These are phyloP conservation scores for Coremacera marginata DNA, from an alignment of 2,888 invertebrate species.

Conservation along the genomic window DNA sequence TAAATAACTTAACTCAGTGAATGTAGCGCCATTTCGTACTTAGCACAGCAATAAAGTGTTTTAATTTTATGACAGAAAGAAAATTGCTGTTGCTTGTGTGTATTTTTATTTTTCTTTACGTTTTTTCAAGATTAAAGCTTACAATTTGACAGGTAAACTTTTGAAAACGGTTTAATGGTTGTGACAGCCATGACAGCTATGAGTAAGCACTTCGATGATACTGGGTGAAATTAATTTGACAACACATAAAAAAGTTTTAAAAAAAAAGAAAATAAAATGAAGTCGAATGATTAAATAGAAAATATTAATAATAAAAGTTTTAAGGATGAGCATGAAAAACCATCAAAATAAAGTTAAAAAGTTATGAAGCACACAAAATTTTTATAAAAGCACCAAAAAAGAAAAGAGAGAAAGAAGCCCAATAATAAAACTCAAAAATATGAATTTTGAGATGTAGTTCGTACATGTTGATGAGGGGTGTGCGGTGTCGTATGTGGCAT, in stretches of 20 bases:
- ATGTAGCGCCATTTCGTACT: slow-evolving; percentile 28
- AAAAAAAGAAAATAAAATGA: background rate
- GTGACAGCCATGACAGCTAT: slow-evolving; percentile 9
- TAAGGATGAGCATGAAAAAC: background rate
- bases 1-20: slow-evolving; percentile 45
- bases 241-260: background rate
- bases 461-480: slow-evolving; percentile 49
- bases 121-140: slow-evolving; percentile 30
- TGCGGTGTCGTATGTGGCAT: slow-evolving; percentile 50
- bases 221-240: slow-evolving; percentile 7
- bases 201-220: background rate
- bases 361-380: slow-evolving; percentile 1
- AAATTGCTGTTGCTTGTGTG: background rate
- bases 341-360: slow-evolving; percentile 5
- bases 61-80: slow-evolving; percentile 38
- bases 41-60: slow-evolving; percentile 21
- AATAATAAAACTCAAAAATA: slow-evolving; percentile 30
- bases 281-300: background rate
- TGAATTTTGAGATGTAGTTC: slow-evolving; percentile 42
- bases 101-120: background rate
- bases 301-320: background rate
- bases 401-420: background rate
- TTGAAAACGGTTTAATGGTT: slow-evolving; percentile 18
- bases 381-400: background rate
- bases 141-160: slow-evolving; percentile 35